Base-by-base conservation (phyloP, 2,113 vertebrate genomes). In the Gymnocephalus cernua region DNA sequence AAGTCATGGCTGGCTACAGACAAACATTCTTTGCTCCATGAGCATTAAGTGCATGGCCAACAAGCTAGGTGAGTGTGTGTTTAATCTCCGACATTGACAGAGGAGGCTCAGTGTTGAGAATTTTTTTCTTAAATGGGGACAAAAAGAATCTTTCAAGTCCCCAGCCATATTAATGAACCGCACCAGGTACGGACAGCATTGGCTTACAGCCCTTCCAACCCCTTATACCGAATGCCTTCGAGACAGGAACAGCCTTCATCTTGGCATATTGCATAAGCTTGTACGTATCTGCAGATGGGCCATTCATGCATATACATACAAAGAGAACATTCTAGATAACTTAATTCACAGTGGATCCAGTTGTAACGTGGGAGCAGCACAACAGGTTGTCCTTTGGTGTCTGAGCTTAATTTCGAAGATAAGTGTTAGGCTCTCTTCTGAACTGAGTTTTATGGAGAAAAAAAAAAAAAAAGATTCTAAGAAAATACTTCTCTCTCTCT, bases 281-380 rank as follows among this genome's bases (percentile, higher is more conserved):
- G 93, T 89, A 86, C 41, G 87, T 53, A 89, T 93, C 88, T 89
- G 91, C 89, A 85, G 79, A 89, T 66, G 82, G 83, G 84, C 75
- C 79, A 54, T 74, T 88, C 74, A 65, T 91, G 92, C 86, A 79
- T 63, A 86, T 83, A 93, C 92, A 93, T 90, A 92, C 91, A 88
- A 87, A 91, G 79, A 93, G 83, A 95, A 93, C 92, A 93, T 93
- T 93, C 92, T 84, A 89, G 91, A 93, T 90, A 92, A 94, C 87
- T 88, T 92, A 93, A 91, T 95, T 96, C 95, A 96, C 95, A 95
- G 95, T 95, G 94, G 93, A 94, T 95, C 93, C 92, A 95, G 94
- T 93, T 95, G 93, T 93, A 94, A 93, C 59, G 58, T 92, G 91
- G 86, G 93, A 94, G 95, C 95, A 95, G 95, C 94, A 93, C 89